Conservation (phyloP, 2,888 invertebrate genomes). For the Acanthosepion esculentum region DNA sequence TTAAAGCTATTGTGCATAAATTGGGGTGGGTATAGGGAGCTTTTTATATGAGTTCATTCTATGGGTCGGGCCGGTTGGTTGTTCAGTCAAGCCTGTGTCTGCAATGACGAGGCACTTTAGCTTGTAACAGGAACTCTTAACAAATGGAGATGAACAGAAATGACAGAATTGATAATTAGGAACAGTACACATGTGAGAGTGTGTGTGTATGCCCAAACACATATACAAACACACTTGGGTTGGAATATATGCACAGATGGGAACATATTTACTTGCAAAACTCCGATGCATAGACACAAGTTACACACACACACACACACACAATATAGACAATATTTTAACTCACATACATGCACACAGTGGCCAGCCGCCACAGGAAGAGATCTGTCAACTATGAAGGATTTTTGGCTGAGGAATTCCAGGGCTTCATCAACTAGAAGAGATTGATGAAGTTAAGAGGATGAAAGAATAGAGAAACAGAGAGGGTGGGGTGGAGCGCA, state of each 20-base stretch:
- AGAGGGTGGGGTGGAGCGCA: neutral
- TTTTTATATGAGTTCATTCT: neutral
- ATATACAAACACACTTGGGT: neutral
- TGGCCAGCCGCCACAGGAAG: neutral
- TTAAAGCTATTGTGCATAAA: neutral
- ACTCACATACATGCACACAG: slow-evolving; percentile 33
- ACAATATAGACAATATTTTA: neutral
- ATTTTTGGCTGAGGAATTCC: slow-evolving; percentile 35
- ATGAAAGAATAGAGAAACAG: neutral
- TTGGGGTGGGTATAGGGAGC: neutral
- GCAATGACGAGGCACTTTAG: neutral
- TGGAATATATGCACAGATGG: neutral
- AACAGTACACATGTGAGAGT: neutral
- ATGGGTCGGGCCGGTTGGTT: neutral
- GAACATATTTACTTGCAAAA: neutral
- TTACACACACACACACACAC: slow-evolving; percentile 41
- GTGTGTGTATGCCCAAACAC: neutral
- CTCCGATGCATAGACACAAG: slow-evolving; percentile 1
- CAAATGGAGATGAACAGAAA: slow-evolving; percentile 33
- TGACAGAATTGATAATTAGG: slow-evolving; percentile 20
- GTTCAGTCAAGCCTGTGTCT: neutral
- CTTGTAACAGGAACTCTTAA: slow-evolving; percentile 22
- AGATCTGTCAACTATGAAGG: slow-evolving; percentile 33
- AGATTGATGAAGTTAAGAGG: neutral
- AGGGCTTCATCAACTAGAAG: slow-evolving; percentile 33